These are phyloP conservation scores for Reticulitermes speratus DNA, from an alignment of 1,140 invertebrate genomes.

Conservation along the genomic window DNA sequence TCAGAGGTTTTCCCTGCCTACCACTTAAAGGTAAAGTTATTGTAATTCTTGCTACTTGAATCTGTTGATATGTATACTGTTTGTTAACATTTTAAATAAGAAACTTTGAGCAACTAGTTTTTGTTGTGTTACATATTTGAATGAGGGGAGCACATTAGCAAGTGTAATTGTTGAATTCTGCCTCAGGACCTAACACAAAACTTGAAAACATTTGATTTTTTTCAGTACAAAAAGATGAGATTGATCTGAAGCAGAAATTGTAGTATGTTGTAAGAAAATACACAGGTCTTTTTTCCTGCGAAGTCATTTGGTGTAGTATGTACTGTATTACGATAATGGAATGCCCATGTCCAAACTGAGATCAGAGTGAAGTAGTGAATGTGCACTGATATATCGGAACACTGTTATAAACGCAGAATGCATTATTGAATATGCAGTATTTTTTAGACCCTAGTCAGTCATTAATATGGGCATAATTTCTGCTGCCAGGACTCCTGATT, in stretches of 20 bases:
- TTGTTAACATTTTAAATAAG: conserved; percentile 17
- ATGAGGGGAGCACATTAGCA: conserved; percentile 8
- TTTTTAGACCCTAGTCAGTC: conserved; percentile 8
- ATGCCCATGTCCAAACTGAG: conserved; percentile 4
- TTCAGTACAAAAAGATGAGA: not conserved
- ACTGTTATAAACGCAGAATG: conserved; percentile 5
- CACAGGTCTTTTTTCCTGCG: not conserved
- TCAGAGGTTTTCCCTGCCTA: not conserved
- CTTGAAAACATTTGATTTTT: not conserved
- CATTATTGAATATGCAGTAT: not conserved
- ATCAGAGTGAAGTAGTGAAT: not conserved
- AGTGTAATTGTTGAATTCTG: conserved; percentile 4
- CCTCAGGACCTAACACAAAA: not conserved
- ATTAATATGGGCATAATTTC: not conserved
- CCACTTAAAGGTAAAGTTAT: not conserved
- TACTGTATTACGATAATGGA: not conserved
- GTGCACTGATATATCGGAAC: not conserved
- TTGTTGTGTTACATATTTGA: conserved; percentile 1
- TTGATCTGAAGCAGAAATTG: not conserved
- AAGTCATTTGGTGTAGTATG: not conserved
- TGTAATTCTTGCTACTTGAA: not conserved
- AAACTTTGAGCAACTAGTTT: not conserved
- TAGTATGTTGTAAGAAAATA: not conserved
- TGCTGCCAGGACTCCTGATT: not conserved
- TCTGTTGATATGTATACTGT: conserved; percentile 16